Evolutionary conservation across 2,888 invertebrate species (phyloP).

Genomic region (Ametastegia equiseti): DNA sequence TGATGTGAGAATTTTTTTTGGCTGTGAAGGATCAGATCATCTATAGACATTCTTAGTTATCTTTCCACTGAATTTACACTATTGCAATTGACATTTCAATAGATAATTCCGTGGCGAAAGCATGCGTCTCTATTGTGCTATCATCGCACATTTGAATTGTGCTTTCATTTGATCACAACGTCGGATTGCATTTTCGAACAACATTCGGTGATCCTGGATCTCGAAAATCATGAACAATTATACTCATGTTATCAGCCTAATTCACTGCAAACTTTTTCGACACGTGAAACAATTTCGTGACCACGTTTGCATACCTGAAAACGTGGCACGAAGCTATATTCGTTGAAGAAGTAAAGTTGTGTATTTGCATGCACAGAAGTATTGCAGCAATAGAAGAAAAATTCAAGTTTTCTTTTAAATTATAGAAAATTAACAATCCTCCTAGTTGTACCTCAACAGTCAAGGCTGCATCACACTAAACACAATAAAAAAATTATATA

Average conservation of each 20-base stretch:
- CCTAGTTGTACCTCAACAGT: neutral
- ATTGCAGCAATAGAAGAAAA: neutral
- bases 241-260: neutral
- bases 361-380: neutral
- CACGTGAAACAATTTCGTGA: slow-evolving; percentile 11
- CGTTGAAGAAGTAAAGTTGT: neutral
- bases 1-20: neutral
- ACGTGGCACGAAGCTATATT: neutral
- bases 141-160: neutral
- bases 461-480: slow-evolving; percentile 38
- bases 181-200: neutral
- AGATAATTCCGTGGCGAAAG: neutral
- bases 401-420: neutral
- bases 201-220: neutral
- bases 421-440: neutral
- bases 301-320: neutral
- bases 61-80: neutral
- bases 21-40: neutral
- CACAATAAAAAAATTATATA: neutral
- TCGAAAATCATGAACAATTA: neutral
- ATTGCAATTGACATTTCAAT: neutral
- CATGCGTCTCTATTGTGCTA: neutral
- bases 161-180: neutral
- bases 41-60: neutral
- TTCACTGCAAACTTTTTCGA: slow-evolving; percentile 1